phyloP scores from a whole-genome alignment of 2,113 vertebrate species.

The Hucho hucho region DNA sequence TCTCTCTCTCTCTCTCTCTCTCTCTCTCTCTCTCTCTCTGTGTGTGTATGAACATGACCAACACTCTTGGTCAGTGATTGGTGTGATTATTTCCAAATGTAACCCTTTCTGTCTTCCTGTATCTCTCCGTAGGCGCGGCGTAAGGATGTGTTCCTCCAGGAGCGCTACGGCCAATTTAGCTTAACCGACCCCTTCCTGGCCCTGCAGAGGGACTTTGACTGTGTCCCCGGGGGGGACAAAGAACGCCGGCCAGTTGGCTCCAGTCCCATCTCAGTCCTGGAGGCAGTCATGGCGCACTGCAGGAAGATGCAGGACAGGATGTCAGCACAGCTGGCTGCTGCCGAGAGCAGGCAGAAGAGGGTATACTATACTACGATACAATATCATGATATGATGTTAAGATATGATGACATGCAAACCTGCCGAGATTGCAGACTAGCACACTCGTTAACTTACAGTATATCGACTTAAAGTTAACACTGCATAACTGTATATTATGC shows the following conservation, averaged over 20 bases:
- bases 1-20: not conserved
- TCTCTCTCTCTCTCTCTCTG: no score
- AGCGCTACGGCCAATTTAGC: slow-evolving; percentile 92
- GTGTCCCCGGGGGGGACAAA: slow-evolving; percentile 76
- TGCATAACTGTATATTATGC: no score
- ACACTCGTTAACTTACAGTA: no score
- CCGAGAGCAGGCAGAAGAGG: slow-evolving; percentile 94
- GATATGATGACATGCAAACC: no score
- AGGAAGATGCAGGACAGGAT: slow-evolving; percentile 98
- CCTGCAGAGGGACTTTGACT: slow-evolving; percentile 92
- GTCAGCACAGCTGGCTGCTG: slow-evolving; percentile 90
- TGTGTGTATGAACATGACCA: not conserved
- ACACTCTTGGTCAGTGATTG: not conserved
- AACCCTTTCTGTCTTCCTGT: not conserved
- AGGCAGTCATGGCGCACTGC: slow-evolving; percentile 97
- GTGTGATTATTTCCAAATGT: not conserved
- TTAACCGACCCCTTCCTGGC: slow-evolving; percentile 96
- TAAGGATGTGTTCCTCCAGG: slow-evolving; percentile 96
- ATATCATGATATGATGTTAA: no score
- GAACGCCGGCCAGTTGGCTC: slow-evolving; percentile 86
- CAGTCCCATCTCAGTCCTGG: slow-evolving; percentile 93
- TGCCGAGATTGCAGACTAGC: no score
- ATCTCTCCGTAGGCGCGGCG: slow-evolving; percentile 82
- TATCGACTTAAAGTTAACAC: no score
- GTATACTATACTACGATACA: slow-evolving; percentile 62